phyloP scores from a whole-genome alignment of 2,113 vertebrate species.

The Malurus melanocephalus region DNA sequence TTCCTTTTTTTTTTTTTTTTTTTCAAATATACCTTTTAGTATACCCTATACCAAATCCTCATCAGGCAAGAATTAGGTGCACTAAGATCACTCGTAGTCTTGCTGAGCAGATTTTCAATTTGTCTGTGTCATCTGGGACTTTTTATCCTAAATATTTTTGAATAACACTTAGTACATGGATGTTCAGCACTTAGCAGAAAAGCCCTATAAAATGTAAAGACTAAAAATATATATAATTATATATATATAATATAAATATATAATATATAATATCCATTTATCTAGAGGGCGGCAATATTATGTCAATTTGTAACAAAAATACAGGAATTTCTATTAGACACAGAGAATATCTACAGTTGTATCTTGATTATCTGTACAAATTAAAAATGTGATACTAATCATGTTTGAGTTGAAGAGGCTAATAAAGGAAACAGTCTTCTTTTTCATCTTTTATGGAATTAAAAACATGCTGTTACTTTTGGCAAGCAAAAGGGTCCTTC shows the following conservation, averaged over 20 bases:
- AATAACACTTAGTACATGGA: background rate
- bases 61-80: background rate
- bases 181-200: background rate
- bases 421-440: background rate
- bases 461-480: background rate
- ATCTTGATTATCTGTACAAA: background rate
- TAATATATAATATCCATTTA: background rate
- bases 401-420: background rate
- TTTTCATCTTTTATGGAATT: background rate
- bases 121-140: background rate
- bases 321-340: background rate
- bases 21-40: background rate
- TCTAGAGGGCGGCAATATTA: background rate
- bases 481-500: background rate
- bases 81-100: background rate
- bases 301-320: background rate
- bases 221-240: background rate
- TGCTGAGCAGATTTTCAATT: background rate
- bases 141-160: background rate
- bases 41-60: background rate
- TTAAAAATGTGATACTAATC: background rate
- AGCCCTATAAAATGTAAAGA: background rate
- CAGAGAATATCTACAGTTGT: background rate
- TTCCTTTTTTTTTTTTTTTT: too few relatives aligned
- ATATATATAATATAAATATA: background rate